Evolutionary conservation across 2,888 invertebrate species (phyloP).

Genomic region (Melanargia galathea): DNA sequence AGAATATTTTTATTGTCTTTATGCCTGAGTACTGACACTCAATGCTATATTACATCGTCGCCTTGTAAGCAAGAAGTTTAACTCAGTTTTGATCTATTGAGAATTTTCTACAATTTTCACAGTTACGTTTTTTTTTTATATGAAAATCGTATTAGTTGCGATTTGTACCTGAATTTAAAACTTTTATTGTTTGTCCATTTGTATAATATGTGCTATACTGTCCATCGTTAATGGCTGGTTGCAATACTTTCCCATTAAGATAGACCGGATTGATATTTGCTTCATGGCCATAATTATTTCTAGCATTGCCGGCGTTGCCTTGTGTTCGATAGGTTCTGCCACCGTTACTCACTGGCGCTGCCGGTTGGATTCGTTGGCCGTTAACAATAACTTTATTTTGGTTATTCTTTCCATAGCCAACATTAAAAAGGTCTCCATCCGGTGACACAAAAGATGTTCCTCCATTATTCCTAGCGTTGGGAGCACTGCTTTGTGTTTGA

Average conservation of each 20-base stretch:
- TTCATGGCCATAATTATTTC: constrained; percentile 16
- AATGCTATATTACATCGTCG: too few species aligned
- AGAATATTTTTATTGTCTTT: background rate
- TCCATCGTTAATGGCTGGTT: background rate
- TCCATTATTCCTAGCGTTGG: background rate
- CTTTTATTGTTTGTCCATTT: constrained; percentile 7
- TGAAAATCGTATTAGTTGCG: background rate
- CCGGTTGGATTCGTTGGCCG: background rate
- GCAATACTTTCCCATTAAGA: constrained; percentile 19
- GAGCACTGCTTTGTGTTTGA: background rate
- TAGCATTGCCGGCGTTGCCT: background rate
- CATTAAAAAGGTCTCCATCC: background rate
- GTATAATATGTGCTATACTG: background rate
- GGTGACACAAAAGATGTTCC: background rate
- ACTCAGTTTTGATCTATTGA: too few species aligned
- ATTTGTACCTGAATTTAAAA: constrained; percentile 10
- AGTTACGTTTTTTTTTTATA: too few species aligned
- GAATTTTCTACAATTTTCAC: too few species aligned
- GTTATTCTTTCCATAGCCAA: constrained; percentile 28
- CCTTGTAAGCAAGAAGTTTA: too few species aligned
- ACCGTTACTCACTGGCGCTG: background rate
- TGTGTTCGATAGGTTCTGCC: background rate
- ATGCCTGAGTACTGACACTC: too few species aligned
- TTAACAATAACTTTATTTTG: constrained; percentile 21
- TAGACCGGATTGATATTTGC: constrained; percentile 12